Percentiles rank a stretch among this genome's conserved stretches.
Evolutionary conservation across 2,113 vertebrate genomes (phyloP).

Genomic region (Mobula birostris): DNA sequence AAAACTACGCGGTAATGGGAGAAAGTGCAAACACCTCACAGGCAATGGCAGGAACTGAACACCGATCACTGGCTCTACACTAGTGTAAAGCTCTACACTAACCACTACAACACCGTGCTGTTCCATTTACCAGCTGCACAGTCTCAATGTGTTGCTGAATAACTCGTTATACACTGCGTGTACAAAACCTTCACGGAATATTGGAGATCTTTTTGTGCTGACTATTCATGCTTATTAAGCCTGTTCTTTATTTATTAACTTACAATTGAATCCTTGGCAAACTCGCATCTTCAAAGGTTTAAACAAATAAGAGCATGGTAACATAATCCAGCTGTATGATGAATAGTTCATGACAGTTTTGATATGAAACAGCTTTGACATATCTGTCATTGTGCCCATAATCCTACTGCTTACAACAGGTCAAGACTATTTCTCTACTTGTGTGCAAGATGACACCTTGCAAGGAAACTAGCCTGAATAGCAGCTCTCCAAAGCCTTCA

Average conservation of each 20-base stretch:
- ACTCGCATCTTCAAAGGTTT: background rate
- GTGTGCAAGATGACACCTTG: background rate
- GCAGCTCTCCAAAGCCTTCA: background rate
- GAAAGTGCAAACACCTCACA: no score
- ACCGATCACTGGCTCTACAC: no score
- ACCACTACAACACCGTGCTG: no score
- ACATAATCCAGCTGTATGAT: background rate
- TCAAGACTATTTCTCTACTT: constrained; percentile 3
- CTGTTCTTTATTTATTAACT: background rate
- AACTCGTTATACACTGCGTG: background rate
- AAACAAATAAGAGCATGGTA: constrained; percentile 2
- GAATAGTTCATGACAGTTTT: background rate
- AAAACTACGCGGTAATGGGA: no score
- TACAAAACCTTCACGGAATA: background rate
- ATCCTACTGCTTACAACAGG: constrained; percentile 12
- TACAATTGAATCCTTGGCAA: background rate
- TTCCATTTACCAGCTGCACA: background rate
- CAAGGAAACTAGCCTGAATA: background rate
- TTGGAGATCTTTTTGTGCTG: background rate
- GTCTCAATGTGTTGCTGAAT: background rate
- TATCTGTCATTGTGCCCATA: background rate
- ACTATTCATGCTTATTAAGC: background rate
- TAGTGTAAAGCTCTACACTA: no score
- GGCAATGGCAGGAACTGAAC: no score
- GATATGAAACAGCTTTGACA: constrained; percentile 9